phyloP scores from a whole-genome alignment of 2,797 vertebrate genomes.

The Alauda arvensis region DNA sequence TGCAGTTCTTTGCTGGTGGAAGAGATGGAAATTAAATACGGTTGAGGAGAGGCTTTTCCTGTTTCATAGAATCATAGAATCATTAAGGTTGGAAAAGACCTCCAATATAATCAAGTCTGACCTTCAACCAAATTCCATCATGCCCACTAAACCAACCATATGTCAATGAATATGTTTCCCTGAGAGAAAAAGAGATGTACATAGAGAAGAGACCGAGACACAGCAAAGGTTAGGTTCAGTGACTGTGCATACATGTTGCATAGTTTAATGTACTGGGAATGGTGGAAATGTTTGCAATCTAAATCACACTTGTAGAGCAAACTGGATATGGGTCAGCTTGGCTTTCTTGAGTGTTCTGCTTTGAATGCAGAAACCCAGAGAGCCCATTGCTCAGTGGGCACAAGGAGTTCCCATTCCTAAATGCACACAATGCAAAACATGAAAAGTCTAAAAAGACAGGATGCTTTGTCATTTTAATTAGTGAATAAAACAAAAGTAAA shows the following conservation, averaged over 20 bases:
- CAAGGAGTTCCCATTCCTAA: neutral
- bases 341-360: neutral
- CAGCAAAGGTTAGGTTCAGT: neutral
- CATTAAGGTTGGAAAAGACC: neutral
- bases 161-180: neutral
- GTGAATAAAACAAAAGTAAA: neutral
- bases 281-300: neutral
- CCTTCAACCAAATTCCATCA: neutral
- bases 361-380: neutral
- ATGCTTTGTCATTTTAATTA: neutral
- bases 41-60: neutral
- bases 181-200: neutral
- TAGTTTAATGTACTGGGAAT: neutral
- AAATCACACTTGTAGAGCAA: neutral
- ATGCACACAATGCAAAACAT: neutral
- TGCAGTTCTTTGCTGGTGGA: neutral
- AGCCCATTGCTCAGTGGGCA: fast-evolving
- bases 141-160: too few relatives aligned
- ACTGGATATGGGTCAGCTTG: neutral
- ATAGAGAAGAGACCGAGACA: neutral
- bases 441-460: neutral
- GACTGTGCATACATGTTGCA: neutral
- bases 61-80: neutral
- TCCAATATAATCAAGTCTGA: neutral
- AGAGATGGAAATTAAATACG: neutral